Evolutionary conservation across 2,888 invertebrate species (phyloP), one percentile per base, ranked within the genome.

Genomic region (Aricia artaxerxes): DNA sequence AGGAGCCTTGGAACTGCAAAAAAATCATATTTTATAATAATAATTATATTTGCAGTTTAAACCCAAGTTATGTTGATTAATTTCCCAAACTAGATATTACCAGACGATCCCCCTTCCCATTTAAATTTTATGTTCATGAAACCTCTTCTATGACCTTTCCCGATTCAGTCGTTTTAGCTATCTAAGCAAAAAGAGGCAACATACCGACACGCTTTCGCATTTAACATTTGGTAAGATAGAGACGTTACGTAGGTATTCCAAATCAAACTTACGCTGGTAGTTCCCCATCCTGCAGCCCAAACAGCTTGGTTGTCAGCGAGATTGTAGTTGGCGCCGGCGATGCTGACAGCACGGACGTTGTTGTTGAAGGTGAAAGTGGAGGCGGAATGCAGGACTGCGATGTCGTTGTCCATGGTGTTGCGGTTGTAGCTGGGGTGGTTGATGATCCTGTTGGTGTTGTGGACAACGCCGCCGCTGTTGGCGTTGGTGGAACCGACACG

Each of bases 201-300:
- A 49, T 0, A 11, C 49, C 11, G 49, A 49, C 49, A 49, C 49
- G 3, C 13, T 13, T 53, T 53, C 53, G 53, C 3, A 53, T 53
- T 53, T 53, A 13, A 53, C 13, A 13, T 53, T 13, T 53, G 53
- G 13, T 4, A 53, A 13, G 44, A 44, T 13, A 53, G 1, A 11
- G 31, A 61, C 9, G 7, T 6, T 11, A 69, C 13, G 16, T 35
- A 69, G 5, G 16, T 35, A 35, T 69, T 38, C 13, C 2, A 13
- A 69, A 35, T 24, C 38, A 35, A 72, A 80, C 82, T 81, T 80
- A 83, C 82, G 13, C 73, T 44, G 13, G 77, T 81, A 7, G 61
- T 13, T 60, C 93, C 92, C 93, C 92, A 94, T 81, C 94, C 95
- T 61, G 88, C 86, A 24, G 92, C 89, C 85, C 89, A 87, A 1